Conservation (phyloP, 2,888 invertebrate genomes). For the Amorpha juglandis region DNA sequence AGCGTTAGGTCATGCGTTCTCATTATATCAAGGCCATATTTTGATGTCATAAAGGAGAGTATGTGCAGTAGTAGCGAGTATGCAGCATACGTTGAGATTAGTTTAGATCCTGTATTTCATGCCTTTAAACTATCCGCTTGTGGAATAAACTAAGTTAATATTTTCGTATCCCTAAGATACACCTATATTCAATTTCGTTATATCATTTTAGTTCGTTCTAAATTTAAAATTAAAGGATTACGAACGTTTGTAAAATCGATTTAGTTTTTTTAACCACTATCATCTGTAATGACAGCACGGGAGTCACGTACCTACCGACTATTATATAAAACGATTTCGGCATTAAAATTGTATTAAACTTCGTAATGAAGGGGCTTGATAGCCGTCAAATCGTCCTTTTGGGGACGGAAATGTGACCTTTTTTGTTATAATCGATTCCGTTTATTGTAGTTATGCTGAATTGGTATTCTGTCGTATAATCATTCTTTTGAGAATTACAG, state of each 20-base stretch:
- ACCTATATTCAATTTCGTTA: neutral
- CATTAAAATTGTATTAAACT: constrained; percentile 75
- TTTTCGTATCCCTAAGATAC: neutral
- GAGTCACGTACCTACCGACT: constrained; percentile 73
- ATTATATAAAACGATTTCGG: constrained; percentile 61
- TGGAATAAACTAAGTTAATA: neutral
- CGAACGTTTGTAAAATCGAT: constrained; percentile 9
- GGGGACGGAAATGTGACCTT: constrained; percentile 67
- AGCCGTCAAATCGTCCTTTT: constrained; percentile 72
- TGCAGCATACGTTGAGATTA: too few species aligned
- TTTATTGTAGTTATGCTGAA: constrained; percentile 61
- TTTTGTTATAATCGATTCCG: constrained; percentile 74
- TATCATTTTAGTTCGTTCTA: neutral
- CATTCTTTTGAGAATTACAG: constrained; percentile 26
- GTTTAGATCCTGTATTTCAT: too few species aligned
- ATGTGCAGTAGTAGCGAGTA: too few species aligned
- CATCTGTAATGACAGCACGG: constrained; percentile 67
- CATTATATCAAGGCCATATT: too few species aligned
- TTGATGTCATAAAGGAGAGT: too few species aligned
- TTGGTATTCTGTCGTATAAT: constrained; percentile 45
- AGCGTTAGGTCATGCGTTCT: too few species aligned
- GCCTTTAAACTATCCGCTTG: too few species aligned
- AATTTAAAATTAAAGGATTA: constrained; percentile 17
- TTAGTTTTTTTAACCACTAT: constrained; percentile 29
- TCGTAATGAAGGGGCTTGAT: constrained; percentile 64